phyloP scores from a whole-genome alignment of 2,797 vertebrate genomes.

The Rhynchotus rufescens region DNA sequence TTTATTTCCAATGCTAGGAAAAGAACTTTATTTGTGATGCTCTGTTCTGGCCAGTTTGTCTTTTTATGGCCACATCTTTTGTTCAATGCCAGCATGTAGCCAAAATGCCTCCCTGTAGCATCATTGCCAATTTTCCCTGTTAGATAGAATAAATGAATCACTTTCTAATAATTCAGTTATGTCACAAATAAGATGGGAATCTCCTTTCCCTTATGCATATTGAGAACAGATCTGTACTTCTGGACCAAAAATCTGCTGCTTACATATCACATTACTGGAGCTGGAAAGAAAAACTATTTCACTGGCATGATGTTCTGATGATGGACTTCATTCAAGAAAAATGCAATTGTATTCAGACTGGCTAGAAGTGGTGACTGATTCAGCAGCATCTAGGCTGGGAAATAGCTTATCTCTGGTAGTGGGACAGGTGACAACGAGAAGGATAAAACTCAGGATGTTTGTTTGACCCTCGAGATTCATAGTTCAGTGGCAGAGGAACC shows the following conservation, averaged over 20 bases:
- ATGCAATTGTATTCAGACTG: slow-evolving; percentile 20
- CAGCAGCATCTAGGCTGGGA: background rate
- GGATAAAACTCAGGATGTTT: background rate
- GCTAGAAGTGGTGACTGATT: slow-evolving; percentile 18
- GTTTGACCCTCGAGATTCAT: background rate
- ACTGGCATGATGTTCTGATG: background rate
- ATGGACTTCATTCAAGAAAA: slow-evolving; percentile 22
- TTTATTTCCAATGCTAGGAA: background rate
- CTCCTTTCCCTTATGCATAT: background rate
- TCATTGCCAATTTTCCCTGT: background rate
- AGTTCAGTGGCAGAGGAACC: background rate
- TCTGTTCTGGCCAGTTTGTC: background rate
- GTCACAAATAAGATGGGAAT: background rate
- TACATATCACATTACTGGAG: background rate
- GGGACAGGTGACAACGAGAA: slow-evolving; percentile 8
- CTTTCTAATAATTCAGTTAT: background rate
- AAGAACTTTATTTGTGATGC: background rate
- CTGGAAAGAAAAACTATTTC: slow-evolving; percentile 13
- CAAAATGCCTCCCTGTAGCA: background rate
- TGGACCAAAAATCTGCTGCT: background rate
- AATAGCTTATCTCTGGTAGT: background rate
- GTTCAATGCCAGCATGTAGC: background rate
- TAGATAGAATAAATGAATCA: background rate
- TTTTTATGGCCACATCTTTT: background rate
- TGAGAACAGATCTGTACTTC: background rate